Base-by-base conservation (phyloP, 2,113 vertebrate genomes). In the Ia io region DNA sequence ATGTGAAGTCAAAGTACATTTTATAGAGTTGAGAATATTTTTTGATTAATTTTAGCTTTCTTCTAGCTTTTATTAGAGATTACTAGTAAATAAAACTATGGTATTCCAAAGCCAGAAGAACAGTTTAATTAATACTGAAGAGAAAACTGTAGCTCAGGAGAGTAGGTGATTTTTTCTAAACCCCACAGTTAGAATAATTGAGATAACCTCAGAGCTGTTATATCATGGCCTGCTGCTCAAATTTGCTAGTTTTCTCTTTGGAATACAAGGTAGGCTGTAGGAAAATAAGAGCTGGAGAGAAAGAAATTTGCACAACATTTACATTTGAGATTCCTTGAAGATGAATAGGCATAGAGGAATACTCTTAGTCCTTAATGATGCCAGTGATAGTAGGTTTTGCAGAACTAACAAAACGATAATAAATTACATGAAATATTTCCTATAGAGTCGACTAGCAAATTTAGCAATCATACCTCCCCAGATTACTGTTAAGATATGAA, bases 361-460 rank as follows among this genome's bases (percentile, higher is more conserved):
- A 0, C 12, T 95, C 5, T 56, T 0, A 32, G 47, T 25, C 3
- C 51, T 97, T 96, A 97, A 78, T 0, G 83, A 83, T 67, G 84
- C 30, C 56, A 37, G 37, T 30, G 79, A 42, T 32, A 85, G 91
- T 30, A 32, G 1, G 87, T 40, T 97, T 97, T 94, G 56, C 44
- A 28, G 10, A 97, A 93, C 79, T 96, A 97, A 97, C 53, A 95
- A 93, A 97, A 97, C 67, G 96, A 63, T 42, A 94, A 65, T 95
- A 93, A 96, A 96, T 98, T 97, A 93, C 65, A 25, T 51, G 61
- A 9, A 93, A 94, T 97, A 78, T 16, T 7, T 53, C 37, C 80
- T 82, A 92, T 85, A 42, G 84, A 97, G 90, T 4, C 11, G 95
- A 97, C 47, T 73, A 95, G 71, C 77, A 86, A 97, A 96, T 98